Percentiles rank a stretch among this genome's conserved stretches.
Conservation (phyloP, 2,888 invertebrate species). For the Calameuta filiformis region DNA sequence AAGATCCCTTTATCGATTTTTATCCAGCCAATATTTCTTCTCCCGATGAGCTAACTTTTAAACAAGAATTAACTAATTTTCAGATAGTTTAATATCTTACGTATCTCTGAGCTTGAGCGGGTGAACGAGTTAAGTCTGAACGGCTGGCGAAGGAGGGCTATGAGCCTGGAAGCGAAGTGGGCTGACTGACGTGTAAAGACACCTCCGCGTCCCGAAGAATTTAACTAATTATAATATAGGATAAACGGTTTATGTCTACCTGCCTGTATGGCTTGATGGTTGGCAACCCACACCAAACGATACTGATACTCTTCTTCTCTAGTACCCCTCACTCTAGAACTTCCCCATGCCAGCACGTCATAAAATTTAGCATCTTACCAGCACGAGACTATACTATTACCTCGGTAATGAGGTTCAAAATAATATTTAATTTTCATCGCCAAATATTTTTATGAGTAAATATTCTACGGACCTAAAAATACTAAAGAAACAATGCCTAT, state of each 20-base stretch:
- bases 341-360: constrained; percentile 52
- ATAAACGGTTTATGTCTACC: constrained; percentile 64
- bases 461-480: background rate
- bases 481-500: background rate
- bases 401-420: background rate
- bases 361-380: constrained; percentile 48
- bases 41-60: constrained; percentile 54
- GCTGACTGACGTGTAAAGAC: constrained; percentile 66
- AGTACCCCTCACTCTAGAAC: constrained; percentile 15
- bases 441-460: background rate
- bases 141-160: constrained; percentile 51
- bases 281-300: constrained; percentile 56
- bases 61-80: constrained; percentile 64
- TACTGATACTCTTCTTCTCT: constrained; percentile 49
- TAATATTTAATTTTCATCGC: background rate
- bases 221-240: constrained; percentile 66
- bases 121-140: constrained; percentile 62
- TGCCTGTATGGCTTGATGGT: constrained; percentile 14
- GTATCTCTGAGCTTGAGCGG: constrained; percentile 48
- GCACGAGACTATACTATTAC: constrained; percentile 46
- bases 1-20: background rate
- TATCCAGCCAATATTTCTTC: constrained; percentile 36
- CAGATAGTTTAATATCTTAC: constrained; percentile 63
- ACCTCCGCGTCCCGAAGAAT: constrained; percentile 64
- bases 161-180: constrained; percentile 63